A percentile compares a stretch with the other conserved stretches of the same genome.
Conservation (phyloP, 2,797 vertebrate genomes). For the Mionectes olivaceus region DNA sequence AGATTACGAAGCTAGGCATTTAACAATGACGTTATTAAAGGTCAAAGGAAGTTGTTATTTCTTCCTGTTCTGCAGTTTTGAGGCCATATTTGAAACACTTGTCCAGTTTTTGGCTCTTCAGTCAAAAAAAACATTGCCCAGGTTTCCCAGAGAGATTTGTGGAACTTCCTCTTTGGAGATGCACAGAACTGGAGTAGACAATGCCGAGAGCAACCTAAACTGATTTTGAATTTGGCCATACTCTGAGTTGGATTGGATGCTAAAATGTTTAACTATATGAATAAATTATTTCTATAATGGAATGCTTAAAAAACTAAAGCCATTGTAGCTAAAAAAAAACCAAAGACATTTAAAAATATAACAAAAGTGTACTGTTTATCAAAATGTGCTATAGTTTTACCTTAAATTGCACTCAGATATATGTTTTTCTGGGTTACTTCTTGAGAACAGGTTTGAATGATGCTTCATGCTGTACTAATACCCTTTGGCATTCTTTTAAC, state of each 20-base stretch:
- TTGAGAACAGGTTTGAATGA: neutral
- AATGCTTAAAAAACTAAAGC: neutral
- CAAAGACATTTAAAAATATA: neutral
- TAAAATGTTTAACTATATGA: neutral
- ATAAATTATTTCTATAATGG: neutral
- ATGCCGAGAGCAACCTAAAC: neutral
- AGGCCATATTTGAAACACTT: neutral
- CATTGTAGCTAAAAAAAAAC: neutral
- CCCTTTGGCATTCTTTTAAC: neutral
- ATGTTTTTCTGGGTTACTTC: neutral
- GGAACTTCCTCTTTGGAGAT: neutral
- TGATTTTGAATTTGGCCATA: neutral
- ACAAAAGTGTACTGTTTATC: rapidly evolving
- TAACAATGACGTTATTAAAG: neutral
- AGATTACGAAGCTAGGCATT: neutral
- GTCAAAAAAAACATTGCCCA: neutral
- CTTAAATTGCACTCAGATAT: neutral
- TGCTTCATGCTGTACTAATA: neutral
- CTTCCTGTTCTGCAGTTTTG: neutral
- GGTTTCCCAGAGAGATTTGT: neutral
- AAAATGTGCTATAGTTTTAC: neutral
- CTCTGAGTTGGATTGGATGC: neutral
- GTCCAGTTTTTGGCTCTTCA: neutral
- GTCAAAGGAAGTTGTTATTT: neutral
- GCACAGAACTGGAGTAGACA: neutral